Base-by-base conservation (phyloP, 2,113 vertebrate species). In the Oostethus manadensis region DNA sequence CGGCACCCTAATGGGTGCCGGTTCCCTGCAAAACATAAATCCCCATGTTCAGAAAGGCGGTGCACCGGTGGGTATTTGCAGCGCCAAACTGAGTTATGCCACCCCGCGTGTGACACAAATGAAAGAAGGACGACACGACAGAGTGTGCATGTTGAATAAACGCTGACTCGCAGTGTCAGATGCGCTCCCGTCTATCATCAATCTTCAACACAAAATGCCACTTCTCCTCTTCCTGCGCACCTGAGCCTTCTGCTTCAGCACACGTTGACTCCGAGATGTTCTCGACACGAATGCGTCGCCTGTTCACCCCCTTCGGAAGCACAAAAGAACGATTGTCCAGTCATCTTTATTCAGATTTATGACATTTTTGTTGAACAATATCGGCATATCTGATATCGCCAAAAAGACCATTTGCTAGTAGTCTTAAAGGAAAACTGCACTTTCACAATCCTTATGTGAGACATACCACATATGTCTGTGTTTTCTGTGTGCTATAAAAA, bases 161-260 rank as follows among this genome's bases (percentile, higher is more conserved):
- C 78, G 62, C 73, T 57, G 73, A 80, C 65, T 76, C 57, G 35
- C 61, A 63, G 58, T 82, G 81, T 81, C 79, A 74, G 62, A 67
- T 77, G 64, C 16, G 10, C 51, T 71, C 65, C 70, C 1, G 44
- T 50, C 70, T 65, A 58, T 84, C 83, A 87, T 88, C 84, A 71
- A 22, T 70, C 72, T 71, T 60, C 66, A 56, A 21, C 26, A 9
- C 63, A 77, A 66, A 70, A 72, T 42, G 61, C 63, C 73, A 65
- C 62, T 23, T 40, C 60, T 56, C 49, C 35, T 66, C 70, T 47
- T 72, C 68, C 51, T 40, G 29, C 33, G 62, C 78, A 78, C 73
- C 76, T 77, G 66, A 77, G 56, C 16, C 35, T 70, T 71, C 57
- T 56, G 60, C 64, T 73, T 74, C 71, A 78, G 69, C 78, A 66